Percentiles rank a stretch among this genome's conserved stretches.
Conservation (phyloP, 2,888 invertebrate genomes). For the Hololepta plana region DNA sequence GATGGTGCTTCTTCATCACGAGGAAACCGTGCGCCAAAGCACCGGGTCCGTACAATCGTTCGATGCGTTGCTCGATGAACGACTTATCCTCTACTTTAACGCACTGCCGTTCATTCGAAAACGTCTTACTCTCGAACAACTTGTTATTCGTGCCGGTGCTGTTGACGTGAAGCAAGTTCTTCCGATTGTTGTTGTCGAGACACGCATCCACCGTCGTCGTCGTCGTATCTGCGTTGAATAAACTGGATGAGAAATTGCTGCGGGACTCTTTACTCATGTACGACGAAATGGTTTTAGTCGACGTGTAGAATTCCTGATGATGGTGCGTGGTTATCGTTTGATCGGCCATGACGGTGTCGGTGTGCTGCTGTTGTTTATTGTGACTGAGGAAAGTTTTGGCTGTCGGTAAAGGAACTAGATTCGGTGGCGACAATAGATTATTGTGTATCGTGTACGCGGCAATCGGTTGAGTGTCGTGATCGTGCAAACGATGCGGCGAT, state of each 20-base stretch:
- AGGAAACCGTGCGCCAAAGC: conserved; percentile 75
- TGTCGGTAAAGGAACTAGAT: conserved; percentile 21
- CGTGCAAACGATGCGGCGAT: conserved; percentile 38
- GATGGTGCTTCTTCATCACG: too few species aligned
- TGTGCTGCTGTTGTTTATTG: conserved; percentile 2
- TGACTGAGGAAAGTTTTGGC: conserved; percentile 4
- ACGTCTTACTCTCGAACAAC: too few species aligned
- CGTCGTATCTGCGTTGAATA: conserved; percentile 19
- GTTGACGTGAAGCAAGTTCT: too few species aligned
- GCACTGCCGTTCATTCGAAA: too few species aligned
- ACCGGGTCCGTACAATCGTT: conserved; percentile 73
- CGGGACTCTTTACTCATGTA: conserved; percentile 13
- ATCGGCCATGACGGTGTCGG: conserved; percentile 19
- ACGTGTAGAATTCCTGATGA: conserved; percentile 17
- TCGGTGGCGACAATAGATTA: conserved; percentile 26
- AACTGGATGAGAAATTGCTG: conserved; percentile 15
- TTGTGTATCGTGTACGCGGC: conserved; percentile 18
- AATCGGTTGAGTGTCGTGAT: conserved; percentile 9
- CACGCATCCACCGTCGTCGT: conserved; percentile 23
- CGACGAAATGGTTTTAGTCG: conserved; percentile 15
- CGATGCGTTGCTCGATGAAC: conserved; percentile 77
- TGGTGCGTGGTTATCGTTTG: conserved; percentile 12
- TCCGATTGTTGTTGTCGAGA: conserved; percentile 14
- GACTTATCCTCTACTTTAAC: conserved; percentile 50
- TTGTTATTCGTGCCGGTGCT: too few species aligned